These are phyloP conservation scores for Tipula unca DNA, from an alignment of 2,888 invertebrate genomes.

Conservation along the genomic window DNA sequence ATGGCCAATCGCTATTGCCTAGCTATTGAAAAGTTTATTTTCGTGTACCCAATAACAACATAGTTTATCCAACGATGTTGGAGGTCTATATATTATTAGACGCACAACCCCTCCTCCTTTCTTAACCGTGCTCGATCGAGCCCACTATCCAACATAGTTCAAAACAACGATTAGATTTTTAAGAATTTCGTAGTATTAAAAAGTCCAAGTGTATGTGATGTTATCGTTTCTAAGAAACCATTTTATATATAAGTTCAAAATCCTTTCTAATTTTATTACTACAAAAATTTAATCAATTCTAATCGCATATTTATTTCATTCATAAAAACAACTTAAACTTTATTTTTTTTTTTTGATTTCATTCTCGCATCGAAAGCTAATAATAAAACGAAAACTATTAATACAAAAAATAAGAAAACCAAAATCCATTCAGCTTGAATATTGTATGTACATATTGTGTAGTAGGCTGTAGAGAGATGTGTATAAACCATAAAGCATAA, in stretches of 20 bases:
- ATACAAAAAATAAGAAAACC: background rate
- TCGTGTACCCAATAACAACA: too few species aligned
- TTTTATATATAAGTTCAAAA: background rate
- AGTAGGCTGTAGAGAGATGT: background rate
- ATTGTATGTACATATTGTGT: background rate
- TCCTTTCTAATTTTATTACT: background rate
- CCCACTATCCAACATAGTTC: too few species aligned
- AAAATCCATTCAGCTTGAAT: background rate
- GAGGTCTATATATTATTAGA: too few species aligned
- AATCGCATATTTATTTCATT: background rate
- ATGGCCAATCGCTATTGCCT: too few species aligned
- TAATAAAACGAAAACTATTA: background rate
- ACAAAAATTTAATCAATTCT: background rate
- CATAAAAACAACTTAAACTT: background rate
- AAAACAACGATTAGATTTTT: too few species aligned
- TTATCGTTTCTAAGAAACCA: too few species aligned
- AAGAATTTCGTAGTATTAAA: too few species aligned
- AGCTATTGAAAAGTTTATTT: too few species aligned
- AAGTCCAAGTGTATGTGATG: too few species aligned
- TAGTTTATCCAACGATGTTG: too few species aligned
- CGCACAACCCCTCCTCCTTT: too few species aligned
- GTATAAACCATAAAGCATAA: background rate
- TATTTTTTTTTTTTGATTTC: background rate
- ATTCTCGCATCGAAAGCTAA: background rate
- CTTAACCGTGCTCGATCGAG: too few species aligned